phyloP scores from a whole-genome alignment of 2,888 invertebrate species.

The Sisyra nigra region DNA sequence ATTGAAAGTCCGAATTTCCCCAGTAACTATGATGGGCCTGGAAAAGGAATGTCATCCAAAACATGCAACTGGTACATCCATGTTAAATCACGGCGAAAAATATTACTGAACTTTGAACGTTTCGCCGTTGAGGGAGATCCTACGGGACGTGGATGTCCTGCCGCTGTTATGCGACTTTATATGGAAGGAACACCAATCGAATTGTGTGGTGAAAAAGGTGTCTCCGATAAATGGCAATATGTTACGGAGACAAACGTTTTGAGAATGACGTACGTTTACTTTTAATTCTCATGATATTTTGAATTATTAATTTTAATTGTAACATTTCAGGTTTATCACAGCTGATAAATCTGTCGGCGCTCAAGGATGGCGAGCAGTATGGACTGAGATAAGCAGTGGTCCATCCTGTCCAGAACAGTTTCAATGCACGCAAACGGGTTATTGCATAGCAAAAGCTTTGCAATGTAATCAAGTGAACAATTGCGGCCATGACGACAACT shows the following conservation, averaged over 20 bases:
- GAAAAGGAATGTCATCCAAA: slow-evolving; percentile 62
- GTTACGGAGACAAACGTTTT: slow-evolving; percentile 75
- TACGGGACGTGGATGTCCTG: slow-evolving; percentile 80
- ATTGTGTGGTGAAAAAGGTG: slow-evolving; percentile 73
- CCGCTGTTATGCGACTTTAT: slow-evolving; percentile 82
- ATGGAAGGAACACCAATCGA: slow-evolving; percentile 67
- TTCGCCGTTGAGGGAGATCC: slow-evolving; percentile 93
- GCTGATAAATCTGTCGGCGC: slow-evolving; percentile 91
- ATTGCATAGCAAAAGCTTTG: slow-evolving; percentile 63
- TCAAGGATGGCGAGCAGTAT: slow-evolving; percentile 82
- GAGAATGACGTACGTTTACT: slow-evolving; percentile 55
- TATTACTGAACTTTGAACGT: slow-evolving; percentile 79
- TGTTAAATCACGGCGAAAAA: slow-evolving; percentile 68
- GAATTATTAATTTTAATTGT: slow-evolving; percentile 5
- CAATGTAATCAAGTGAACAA: slow-evolving; percentile 67
- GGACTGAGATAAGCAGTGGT: slow-evolving; percentile 75
- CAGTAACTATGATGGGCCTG: slow-evolving; percentile 71
- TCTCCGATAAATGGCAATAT: slow-evolving; percentile 63
- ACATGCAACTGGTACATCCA: slow-evolving; percentile 96
- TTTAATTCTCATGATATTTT: background rate
- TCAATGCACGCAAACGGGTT: slow-evolving; percentile 50
- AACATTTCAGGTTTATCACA: slow-evolving; percentile 64
- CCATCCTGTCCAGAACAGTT: slow-evolving; percentile 54
- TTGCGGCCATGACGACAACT: slow-evolving; percentile 64
- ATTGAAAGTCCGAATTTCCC: slow-evolving; percentile 87